Evolutionary conservation across 2,113 vertebrate genomes (phyloP), one percentile per base, ranked within the genome.

Genomic region (Malurus elegans): DNA sequence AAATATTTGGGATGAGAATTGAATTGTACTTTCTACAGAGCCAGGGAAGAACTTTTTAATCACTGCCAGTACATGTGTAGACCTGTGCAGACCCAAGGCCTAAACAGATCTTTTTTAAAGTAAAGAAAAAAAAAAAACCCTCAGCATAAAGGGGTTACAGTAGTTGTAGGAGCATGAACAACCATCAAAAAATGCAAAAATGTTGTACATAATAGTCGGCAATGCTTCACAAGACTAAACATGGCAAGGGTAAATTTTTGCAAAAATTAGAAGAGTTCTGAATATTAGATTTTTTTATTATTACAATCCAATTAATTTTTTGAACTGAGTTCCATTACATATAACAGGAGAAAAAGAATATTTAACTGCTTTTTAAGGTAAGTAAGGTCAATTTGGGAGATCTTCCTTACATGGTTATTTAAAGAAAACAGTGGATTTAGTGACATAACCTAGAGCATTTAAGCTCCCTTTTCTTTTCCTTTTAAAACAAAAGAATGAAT

Each of bases 121-220:
- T 24, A 8, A 79, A 79, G 88, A 57, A 14, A 1, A 14, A 42
- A 38, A 26, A 57, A 25, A 66, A 38, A 34, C 6, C 38, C 38
- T 38, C 2, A 53, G 2, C 8, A 53, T 23, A 69, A 76, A 79
- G 14, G 2, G 10, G 13, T 36, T 93, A 7, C 25, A 58, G 25
- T 13, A 17, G 14, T 29, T 71, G 28, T 86, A 65, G 14, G 60
- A 60, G 5, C 8, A 60, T 13, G 7, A 54, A 17, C 34, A 82
- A 34, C 0, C 1, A 18, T 4, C 1, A 29, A 66, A 73, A 75
- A 34, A 61, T 12, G 2, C 1, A 57, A 60, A 80, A 36, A 62
- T 19, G 2, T 1, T 4, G 6, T 8, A 4, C 7, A 26, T 73
- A 25, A 42, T 40, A 31, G 18, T 29, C 10, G 18, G 2, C 9